Conservation (phyloP, 2,797 vertebrate species). For the Coreius guichenoti region DNA sequence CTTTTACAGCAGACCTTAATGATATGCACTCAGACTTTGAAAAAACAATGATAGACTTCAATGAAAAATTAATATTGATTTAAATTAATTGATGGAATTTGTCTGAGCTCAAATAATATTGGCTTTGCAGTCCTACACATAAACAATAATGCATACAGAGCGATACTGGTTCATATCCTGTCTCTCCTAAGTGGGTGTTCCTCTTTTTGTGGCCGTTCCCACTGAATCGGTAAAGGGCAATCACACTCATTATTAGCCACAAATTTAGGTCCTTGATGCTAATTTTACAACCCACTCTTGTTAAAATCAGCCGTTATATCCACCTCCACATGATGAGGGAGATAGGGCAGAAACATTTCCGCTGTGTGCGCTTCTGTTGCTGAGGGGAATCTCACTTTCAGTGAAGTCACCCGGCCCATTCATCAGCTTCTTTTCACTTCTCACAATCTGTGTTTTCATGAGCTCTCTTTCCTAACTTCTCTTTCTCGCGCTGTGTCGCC, state of each 20-base stretch:
- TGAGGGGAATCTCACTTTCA: slow-evolving; percentile 15
- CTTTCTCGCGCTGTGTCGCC: not conserved
- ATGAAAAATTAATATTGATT: not conserved
- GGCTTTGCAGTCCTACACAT: not conserved
- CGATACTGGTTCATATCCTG: not conserved
- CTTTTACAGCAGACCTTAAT: not conserved
- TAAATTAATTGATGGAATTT: not conserved
- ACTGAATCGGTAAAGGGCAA: not conserved
- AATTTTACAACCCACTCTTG: slow-evolving; percentile 43
- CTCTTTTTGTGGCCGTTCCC: not conserved
- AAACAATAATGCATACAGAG: not conserved
- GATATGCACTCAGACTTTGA: not conserved
- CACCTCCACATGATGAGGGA: slow-evolving; percentile 14
- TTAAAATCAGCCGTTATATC: slow-evolving; percentile 27
- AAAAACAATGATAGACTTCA: not conserved
- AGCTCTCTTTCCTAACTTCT: not conserved
- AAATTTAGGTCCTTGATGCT: not conserved
- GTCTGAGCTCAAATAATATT: not conserved
- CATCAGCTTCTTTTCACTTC: not conserved
- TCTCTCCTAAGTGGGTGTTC: slow-evolving; percentile 32
- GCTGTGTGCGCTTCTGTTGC: not conserved
- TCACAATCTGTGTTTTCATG: not conserved
- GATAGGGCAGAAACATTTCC: slow-evolving; percentile 9
- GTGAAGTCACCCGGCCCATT: not conserved
- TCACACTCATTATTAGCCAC: not conserved